Conservation (phyloP, 2,797 vertebrate genomes). For the Netta rufina region DNA sequence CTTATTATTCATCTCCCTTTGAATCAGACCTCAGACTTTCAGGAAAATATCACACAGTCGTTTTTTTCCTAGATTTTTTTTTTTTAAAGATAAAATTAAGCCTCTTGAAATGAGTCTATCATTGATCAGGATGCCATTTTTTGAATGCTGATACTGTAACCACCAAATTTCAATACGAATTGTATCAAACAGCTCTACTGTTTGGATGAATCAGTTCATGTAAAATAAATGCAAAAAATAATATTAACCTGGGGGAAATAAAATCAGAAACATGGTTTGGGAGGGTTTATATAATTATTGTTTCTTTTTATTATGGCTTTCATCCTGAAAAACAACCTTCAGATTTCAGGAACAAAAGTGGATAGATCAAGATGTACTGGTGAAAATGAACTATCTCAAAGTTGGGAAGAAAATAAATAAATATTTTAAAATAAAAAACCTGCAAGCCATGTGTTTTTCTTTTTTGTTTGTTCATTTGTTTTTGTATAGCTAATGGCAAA, state of each 20-base stretch:
- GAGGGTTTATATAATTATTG: background rate
- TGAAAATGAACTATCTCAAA: background rate
- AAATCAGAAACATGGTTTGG: background rate
- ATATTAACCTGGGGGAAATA: background rate
- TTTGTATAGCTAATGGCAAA: background rate
- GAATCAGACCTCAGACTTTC: slow-evolving; percentile 28
- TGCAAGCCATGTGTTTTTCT: background rate
- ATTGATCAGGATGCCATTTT: background rate
- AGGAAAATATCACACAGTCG: background rate
- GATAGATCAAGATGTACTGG: background rate
- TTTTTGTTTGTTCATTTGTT: background rate
- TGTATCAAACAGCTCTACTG: background rate
- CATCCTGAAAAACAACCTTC: background rate
- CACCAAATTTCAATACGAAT: background rate
- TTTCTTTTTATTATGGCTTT: background rate
- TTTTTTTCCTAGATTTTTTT: background rate
- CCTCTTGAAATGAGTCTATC: background rate
- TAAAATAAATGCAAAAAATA: background rate
- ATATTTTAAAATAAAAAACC: no score
- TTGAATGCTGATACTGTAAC: background rate
- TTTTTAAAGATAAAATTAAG: background rate
- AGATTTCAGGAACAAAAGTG: background rate
- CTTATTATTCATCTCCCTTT: slow-evolving; percentile 49
- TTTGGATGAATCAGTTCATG: background rate
- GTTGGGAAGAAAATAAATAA: background rate